phyloP scores from a whole-genome alignment of 1,140 invertebrate species.

The Ephestia elutella region DNA sequence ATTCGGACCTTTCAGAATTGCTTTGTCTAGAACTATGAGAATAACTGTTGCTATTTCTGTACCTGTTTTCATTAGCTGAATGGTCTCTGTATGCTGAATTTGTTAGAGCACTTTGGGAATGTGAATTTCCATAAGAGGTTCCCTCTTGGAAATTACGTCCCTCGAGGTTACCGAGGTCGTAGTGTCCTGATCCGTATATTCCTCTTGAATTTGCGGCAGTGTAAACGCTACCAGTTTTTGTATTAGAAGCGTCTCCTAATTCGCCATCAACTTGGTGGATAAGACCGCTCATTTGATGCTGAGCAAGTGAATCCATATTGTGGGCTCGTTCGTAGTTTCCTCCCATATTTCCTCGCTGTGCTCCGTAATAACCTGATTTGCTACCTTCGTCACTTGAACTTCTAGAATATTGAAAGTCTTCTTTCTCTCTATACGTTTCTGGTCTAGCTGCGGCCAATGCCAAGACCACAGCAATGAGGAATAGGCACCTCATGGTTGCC shows the following conservation, averaged over 20 bases:
- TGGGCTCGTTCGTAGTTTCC: conserved; percentile 69
- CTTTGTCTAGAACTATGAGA: conserved; percentile 30
- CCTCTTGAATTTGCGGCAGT: conserved; percentile 62
- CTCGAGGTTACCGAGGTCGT: conserved; percentile 49
- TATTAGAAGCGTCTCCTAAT: conserved; percentile 54
- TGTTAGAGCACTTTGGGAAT: conserved; percentile 33
- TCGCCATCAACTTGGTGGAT: conserved; percentile 58
- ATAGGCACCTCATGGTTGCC: conserved; percentile 41
- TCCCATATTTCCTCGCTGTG: conserved; percentile 70
- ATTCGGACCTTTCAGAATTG: conserved; percentile 15
- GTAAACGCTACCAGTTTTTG: conserved; percentile 55
- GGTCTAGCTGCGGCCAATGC: conserved; percentile 51
- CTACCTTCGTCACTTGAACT: conserved; percentile 61
- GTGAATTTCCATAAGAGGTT: conserved; percentile 22
- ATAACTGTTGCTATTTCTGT: conserved; percentile 15
- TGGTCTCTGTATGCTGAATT: conserved; percentile 11
- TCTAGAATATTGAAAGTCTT: conserved; percentile 70
- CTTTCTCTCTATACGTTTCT: conserved; percentile 65
- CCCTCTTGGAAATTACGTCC: conserved; percentile 59
- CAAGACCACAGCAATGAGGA: conserved; percentile 38
- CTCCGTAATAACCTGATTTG: conserved; percentile 64
- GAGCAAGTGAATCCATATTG: conserved; percentile 67
- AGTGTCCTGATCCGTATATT: conserved; percentile 50
- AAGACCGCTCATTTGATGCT: conserved; percentile 64
- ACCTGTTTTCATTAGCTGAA: conserved; percentile 12